Evolutionary conservation across 1,140 invertebrate genomes (phyloP).

Genomic region (Lerema accius): DNA sequence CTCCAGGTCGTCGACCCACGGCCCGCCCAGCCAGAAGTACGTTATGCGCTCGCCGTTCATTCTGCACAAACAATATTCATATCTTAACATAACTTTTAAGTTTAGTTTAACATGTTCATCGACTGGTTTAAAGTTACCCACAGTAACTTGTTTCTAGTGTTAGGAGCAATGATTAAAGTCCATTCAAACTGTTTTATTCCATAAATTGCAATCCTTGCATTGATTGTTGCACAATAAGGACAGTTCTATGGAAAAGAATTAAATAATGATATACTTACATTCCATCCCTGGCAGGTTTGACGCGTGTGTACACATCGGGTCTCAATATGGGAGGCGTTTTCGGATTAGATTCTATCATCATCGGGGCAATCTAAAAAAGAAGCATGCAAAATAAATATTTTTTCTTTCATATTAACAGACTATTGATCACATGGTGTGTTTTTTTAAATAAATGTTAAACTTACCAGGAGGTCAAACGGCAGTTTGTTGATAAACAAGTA

Average conservation of each 20-base stretch:
- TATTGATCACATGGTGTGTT: too few relatives aligned
- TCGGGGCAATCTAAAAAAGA: conserved; percentile 49
- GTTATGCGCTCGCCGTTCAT: conserved; percentile 46
- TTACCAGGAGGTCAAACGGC: conserved; percentile 52
- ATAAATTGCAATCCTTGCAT: too few relatives aligned
- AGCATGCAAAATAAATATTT: conserved; percentile 2
- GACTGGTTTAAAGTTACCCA: too few relatives aligned
- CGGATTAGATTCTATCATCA: conserved; percentile 44
- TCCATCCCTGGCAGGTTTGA: conserved; percentile 43
- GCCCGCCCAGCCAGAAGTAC: conserved; percentile 52
- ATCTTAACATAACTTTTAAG: too few relatives aligned
- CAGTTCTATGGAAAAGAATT: too few relatives aligned
- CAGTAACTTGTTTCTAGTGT: too few relatives aligned
- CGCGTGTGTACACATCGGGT: conserved; percentile 50
- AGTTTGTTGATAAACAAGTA: conserved; percentile 62
- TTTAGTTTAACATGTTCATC: too few relatives aligned
- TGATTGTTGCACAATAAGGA: too few relatives aligned
- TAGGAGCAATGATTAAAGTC: too few relatives aligned
- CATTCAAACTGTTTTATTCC: too few relatives aligned
- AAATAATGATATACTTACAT: conserved; percentile 44
- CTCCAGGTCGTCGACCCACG: conserved; percentile 53
- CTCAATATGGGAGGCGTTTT: conserved; percentile 24
- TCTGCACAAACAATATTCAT: conserved; percentile 29
- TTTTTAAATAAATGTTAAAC: too few relatives aligned
- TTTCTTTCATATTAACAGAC: too few relatives aligned